Percentiles rank a stretch among this genome's conserved stretches.
These are phyloP conservation scores for Oscheius sp. DNA, from an alignment of 1,140 invertebrate species.

Conservation along the genomic window DNA sequence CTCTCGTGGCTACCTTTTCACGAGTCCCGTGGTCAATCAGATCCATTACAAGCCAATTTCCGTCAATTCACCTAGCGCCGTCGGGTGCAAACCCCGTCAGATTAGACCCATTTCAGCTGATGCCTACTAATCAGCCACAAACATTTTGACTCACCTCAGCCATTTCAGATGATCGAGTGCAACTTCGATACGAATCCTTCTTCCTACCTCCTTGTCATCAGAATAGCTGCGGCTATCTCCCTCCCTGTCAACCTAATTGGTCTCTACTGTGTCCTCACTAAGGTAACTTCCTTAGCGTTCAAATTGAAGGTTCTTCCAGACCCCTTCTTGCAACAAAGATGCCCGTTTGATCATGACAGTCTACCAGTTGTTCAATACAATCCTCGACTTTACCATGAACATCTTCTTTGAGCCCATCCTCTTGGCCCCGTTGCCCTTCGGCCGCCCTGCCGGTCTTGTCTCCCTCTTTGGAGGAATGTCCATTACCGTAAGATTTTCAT, in stretches of 20 bases:
- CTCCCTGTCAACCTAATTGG: background rate
- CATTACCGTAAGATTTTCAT: background rate
- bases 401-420: background rate
- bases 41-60: too few species aligned
- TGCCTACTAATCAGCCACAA: too few species aligned
- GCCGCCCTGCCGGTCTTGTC: background rate
- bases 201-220: background rate
- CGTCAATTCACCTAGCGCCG: too few species aligned
- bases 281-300: background rate
- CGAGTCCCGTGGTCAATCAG: too few species aligned
- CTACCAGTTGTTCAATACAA: background rate
- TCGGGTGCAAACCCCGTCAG: too few species aligned
- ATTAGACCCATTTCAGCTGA: too few species aligned
- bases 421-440: background rate
- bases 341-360: background rate
- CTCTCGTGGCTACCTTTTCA: too few species aligned
- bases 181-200: background rate
- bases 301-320: background rate
- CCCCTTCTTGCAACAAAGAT: background rate
- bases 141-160: background rate
- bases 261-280: background rate
- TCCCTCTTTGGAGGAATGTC: background rate
- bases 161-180: background rate
- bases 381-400: background rate
- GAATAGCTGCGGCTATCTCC: background rate